phyloP scores from a whole-genome alignment of 2,113 vertebrate species.

The Tyto alba region DNA sequence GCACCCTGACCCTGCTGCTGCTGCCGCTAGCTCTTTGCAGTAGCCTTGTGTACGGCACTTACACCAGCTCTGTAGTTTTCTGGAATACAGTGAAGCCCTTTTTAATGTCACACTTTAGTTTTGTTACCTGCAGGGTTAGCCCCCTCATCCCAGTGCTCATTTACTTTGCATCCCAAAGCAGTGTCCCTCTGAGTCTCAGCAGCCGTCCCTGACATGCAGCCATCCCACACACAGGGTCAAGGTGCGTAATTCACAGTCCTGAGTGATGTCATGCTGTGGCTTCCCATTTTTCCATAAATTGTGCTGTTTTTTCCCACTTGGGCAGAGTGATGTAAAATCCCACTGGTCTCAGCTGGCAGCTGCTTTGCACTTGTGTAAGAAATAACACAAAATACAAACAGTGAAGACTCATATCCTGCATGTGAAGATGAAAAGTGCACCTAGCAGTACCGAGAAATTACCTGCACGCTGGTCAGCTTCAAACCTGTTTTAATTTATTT shows the following conservation, averaged over 20 bases:
- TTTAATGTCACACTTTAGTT: not conserved
- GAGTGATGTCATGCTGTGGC: not conserved
- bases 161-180: not conserved
- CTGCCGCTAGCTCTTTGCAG: not conserved
- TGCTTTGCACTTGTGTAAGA: not conserved
- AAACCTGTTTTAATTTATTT: not conserved
- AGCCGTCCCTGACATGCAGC: fast-evolving
- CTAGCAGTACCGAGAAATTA: not conserved
- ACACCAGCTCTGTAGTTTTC: not conserved
- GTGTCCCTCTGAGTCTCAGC: not conserved
- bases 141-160: not conserved
- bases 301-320: not conserved
- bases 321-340: not conserved
- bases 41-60: not conserved
- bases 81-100: not conserved
- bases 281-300: not conserved
- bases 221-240: not conserved
- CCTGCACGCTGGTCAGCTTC: not conserved
- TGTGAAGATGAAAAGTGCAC: not conserved
- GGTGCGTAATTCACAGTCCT: not conserved
- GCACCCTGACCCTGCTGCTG: not conserved
- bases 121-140: not conserved
- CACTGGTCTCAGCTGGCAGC: not conserved
- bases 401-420: fast-evolving
- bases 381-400: not conserved